Conservation (phyloP, 2,888 invertebrate genomes). For the Hirtodrosophila confusa region DNA sequence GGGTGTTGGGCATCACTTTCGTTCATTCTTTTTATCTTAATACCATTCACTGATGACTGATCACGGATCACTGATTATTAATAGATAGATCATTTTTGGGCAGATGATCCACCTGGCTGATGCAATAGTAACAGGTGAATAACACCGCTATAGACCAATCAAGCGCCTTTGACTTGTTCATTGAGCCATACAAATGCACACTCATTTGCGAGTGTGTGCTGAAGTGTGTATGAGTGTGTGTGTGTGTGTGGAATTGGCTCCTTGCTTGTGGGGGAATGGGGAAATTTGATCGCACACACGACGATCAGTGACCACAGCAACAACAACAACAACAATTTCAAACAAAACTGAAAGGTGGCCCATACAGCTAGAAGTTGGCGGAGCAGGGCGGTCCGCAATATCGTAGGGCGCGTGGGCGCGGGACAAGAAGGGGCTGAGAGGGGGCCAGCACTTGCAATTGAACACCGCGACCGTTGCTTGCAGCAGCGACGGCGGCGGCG, state of each 20-base stretch:
- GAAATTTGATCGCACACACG: constrained; percentile 63
- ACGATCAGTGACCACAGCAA: constrained; percentile 26
- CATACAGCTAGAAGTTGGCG: constrained; percentile 21
- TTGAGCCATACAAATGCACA: constrained; percentile 4
- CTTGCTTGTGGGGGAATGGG: constrained; percentile 22
- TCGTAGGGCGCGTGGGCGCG: constrained; percentile 38
- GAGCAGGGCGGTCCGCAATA: constrained; percentile 30
- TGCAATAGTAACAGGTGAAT: constrained; percentile 47
- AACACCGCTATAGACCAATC: constrained; percentile 16
- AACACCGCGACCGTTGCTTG: constrained; percentile 58
- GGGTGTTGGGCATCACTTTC: no score
- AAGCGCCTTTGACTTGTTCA: constrained; percentile 34
- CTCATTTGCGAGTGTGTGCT: not conserved
- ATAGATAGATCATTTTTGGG: constrained; percentile 13
- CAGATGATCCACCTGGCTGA: constrained; percentile 30
- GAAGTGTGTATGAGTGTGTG: not conserved
- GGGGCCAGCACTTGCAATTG: constrained; percentile 51
- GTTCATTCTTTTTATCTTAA: no score
- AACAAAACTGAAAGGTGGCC: constrained; percentile 62
- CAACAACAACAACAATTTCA: constrained; percentile 53
- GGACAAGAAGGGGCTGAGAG: constrained; percentile 10
- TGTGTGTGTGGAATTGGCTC: constrained; percentile 29
- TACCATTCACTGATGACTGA: constrained; percentile 14
- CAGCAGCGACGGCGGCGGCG: constrained; percentile 26
- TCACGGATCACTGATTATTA: constrained; percentile 2